Evolutionary conservation across 2,888 invertebrate genomes (phyloP).

Genomic region (Melanargia galathea): DNA sequence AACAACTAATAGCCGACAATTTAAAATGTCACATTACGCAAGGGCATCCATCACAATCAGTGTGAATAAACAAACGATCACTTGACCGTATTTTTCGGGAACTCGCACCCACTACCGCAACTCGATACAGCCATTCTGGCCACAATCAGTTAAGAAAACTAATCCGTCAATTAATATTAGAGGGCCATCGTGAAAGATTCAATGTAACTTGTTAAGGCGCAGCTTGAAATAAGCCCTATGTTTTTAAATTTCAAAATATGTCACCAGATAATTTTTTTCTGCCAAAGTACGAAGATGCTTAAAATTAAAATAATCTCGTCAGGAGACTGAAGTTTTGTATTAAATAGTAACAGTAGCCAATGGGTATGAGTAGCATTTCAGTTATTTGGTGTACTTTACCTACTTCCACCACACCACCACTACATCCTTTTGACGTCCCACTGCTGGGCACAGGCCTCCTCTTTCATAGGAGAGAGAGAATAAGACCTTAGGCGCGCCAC

Average conservation of each 20-base stretch:
- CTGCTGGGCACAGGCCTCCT: no score
- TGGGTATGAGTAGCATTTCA: no score
- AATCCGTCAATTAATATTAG: conserved; percentile 62
- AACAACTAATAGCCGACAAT: conserved; percentile 16
- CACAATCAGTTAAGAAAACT: conserved; percentile 59
- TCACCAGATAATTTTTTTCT: no score
- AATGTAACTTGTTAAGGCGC: conserved; percentile 37
- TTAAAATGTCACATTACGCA: conserved; percentile 16
- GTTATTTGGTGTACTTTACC: no score
- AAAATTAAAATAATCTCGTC: no score
- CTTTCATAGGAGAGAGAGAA: no score
- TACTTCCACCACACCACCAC: no score
- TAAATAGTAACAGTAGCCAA: no score
- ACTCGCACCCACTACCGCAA: conserved; percentile 30
- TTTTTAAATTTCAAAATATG: not conserved
- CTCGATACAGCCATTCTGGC: conserved; percentile 40
- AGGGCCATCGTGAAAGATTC: conserved; percentile 44
- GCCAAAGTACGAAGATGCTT: no score
- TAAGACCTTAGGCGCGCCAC: no score
- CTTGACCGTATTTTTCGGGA: conserved; percentile 24
- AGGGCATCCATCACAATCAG: conserved; percentile 24
- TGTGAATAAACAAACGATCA: conserved; percentile 15
- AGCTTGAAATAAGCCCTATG: conserved; percentile 5
- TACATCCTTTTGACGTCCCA: no score
- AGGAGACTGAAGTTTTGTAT: no score